Percentiles rank a stretch among this genome's conserved stretches.
phyloP scores from a whole-genome alignment of 2,888 invertebrate species.

The Acanthopleura granulata region DNA sequence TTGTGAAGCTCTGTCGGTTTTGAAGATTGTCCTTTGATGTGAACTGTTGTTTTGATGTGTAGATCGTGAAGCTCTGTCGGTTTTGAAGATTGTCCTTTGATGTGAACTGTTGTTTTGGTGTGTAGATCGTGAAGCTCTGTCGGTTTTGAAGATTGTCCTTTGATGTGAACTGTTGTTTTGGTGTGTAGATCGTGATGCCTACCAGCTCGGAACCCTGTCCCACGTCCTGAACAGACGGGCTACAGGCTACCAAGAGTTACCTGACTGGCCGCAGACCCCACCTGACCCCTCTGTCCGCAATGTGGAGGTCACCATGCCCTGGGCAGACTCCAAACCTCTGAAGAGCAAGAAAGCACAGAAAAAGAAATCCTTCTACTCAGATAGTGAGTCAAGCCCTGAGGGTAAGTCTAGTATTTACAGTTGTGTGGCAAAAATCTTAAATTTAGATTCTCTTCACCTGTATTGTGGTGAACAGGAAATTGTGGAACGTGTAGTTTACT shows the following conservation, averaged over 20 bases:
- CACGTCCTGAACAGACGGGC: conserved; percentile 92
- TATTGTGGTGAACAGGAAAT: no score
- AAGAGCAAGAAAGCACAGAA: conserved; percentile 43
- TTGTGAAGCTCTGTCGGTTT: conserved; percentile 88
- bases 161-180: background rate
- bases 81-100: conserved; percentile 96
- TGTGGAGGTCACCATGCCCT: conserved; percentile 71
- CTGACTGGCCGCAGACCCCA: conserved; percentile 82
- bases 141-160: no score
- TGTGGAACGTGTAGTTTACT: no score
- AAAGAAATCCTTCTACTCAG: conserved; percentile 77
- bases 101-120: conserved; percentile 75
- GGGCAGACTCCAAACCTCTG: conserved; percentile 45
- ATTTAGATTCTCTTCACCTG: conserved; percentile 9
- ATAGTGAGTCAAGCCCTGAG: conserved; percentile 67
- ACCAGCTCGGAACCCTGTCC: conserved; percentile 93
- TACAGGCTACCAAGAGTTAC: conserved; percentile 89
- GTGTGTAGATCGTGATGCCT: conserved; percentile 82
- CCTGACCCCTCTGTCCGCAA: conserved; percentile 85
- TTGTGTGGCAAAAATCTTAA: background rate
- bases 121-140: conserved; percentile 74
- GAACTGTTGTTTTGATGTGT: conserved; percentile 72
- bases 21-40: conserved; percentile 96
- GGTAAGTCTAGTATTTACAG: conserved; percentile 28
- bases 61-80: conserved; percentile 89